A percentile compares a stretch with the other conserved stretches of the same genome.
phyloP scores from a whole-genome alignment of 2,113 vertebrate genomes.

The Melanotaenia duboulayi region DNA sequence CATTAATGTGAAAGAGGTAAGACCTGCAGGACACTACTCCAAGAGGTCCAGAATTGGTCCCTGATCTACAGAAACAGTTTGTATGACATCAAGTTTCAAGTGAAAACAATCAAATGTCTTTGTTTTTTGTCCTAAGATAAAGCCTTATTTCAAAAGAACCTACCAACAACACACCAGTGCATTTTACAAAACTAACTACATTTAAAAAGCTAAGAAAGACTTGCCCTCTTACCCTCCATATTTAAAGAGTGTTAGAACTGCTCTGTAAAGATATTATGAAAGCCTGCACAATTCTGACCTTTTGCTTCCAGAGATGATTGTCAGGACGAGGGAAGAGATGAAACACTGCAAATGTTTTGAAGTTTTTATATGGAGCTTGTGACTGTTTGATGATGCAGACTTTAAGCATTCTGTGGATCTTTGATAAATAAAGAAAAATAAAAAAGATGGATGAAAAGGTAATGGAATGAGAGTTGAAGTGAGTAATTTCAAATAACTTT shows the following conservation, averaged over 20 bases:
- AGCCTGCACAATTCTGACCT: constrained; percentile 47
- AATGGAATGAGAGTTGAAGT: constrained; percentile 6
- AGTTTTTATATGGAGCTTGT: constrained; percentile 26
- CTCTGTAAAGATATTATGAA: constrained; percentile 28
- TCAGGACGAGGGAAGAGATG: constrained; percentile 47
- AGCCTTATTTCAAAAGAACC: no score
- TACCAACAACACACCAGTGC: neutral
- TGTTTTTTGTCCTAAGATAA: no score
- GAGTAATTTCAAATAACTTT: neutral
- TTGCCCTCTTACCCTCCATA: neutral
- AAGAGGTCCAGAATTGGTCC: no score
- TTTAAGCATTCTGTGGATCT: constrained; percentile 30
- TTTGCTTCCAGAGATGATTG: constrained; percentile 41
- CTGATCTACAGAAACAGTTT: no score
- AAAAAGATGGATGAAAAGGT: constrained; percentile 2
- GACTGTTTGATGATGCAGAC: constrained; percentile 34
- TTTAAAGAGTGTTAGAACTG: neutral
- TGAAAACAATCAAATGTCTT: no score
- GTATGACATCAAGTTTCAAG: no score
- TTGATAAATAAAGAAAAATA: constrained; percentile 29
- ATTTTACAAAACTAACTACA: no score
- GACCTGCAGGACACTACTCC: no score
- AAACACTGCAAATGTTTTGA: constrained; percentile 58
- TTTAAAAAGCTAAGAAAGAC: neutral
- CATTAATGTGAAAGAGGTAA: no score